These are phyloP conservation scores for Ivindomyrus marchei DNA, from an alignment of 2,113 vertebrate genomes.

Conservation along the genomic window DNA sequence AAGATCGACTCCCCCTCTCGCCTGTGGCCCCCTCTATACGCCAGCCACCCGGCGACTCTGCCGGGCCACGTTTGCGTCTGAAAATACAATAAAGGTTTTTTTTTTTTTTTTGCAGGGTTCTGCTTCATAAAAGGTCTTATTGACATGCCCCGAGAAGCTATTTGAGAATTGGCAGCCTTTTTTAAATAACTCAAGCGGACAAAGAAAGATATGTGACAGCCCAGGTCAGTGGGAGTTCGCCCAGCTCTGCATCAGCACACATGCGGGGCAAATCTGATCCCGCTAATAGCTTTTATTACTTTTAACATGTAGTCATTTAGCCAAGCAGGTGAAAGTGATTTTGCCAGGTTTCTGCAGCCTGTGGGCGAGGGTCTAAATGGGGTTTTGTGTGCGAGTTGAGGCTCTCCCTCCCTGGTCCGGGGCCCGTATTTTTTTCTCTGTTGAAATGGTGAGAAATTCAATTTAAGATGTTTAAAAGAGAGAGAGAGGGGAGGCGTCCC, in stretches of 20 bases:
- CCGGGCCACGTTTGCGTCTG: background rate
- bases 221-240: conserved; percentile 68
- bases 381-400: conserved; percentile 60
- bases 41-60: background rate
- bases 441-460: conserved; percentile 92
- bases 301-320: conserved; percentile 68
- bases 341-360: conserved; percentile 66
- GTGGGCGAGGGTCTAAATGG: conserved; percentile 55
- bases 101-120: background rate
- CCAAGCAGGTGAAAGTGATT: conserved; percentile 89
- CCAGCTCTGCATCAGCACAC: conserved; percentile 56
- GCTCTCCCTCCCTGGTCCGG: conserved; percentile 67
- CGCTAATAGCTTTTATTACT: conserved; percentile 68
- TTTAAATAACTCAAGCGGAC: conserved; percentile 58
- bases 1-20: background rate
- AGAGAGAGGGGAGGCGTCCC: conserved; percentile 38
- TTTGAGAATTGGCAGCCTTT: conserved; percentile 33
- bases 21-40: background rate
- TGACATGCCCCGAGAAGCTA: conserved; percentile 24
- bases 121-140: conserved; percentile 20
- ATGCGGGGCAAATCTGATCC: conserved; percentile 61
- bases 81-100: conserved; percentile 20
- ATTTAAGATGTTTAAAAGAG: conserved; percentile 58
- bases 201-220: conserved; percentile 51
- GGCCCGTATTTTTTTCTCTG: conserved; percentile 51